Base-by-base conservation (phyloP, 1,140 invertebrate genomes). In the Leptestheria dahalacensis region DNA sequence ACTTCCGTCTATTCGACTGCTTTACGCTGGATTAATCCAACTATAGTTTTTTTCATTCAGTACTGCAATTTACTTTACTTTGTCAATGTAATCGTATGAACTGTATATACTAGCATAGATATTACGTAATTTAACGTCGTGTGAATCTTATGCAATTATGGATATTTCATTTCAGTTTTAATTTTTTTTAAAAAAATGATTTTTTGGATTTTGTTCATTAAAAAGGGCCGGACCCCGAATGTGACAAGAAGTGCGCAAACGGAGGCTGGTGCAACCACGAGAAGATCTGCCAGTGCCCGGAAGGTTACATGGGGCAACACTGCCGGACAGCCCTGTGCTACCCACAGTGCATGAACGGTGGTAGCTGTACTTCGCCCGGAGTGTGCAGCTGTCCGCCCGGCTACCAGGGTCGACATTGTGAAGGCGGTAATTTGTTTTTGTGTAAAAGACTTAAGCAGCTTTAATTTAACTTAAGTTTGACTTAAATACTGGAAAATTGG, bases 301-400 rank as follows among this genome's bases (percentile, higher is more conserved):
- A 89, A 68, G 89, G 90, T 15, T 92, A 91, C 68, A 83, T 91
- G 77, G 89, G 89, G 9, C 86, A 85, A 62, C 84, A 90, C 69
- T 93, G 89, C 65, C 79, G 84, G 65, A 88, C 84, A 62, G 88
- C 89, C 21, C 75, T 93, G 3, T 94, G 91, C 68, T 93, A 91
- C 75, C 89, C 91, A 41, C 84, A 88, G 67, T 93, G 91, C 68
- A 83, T 91, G 80, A 92, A 93, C 70, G 88, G 88, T 2, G 91
- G 90, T 1, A 88, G 83, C 66, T 93, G 91, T 69, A 86, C 86
- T 25, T 84, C 86, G 12, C 90, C 89, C 10, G 89, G 88, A 10
- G 74, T 85, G 0, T 94, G 90, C 69, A 85, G 82, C 53, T 94
- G 90, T 70, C 85, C 85, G 20, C 77, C 81, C 25, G 89, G 89